These are phyloP conservation scores for Eupithecia dodoneata DNA, from an alignment of 2,888 invertebrate species.

Conservation along the genomic window DNA sequence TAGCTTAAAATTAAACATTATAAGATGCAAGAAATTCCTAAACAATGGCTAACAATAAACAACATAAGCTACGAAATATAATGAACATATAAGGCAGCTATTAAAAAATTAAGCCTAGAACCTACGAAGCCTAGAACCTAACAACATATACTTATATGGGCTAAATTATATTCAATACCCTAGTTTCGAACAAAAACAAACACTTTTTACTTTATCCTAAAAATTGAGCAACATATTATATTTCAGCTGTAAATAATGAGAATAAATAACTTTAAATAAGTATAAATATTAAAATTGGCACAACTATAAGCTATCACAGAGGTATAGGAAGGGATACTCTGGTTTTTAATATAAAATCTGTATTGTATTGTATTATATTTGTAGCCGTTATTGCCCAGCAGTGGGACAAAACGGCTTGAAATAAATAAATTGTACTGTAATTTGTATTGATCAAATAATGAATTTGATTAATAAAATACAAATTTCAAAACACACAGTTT, in stretches of 20 bases:
- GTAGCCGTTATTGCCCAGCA: too few relatives aligned
- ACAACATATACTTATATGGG: not conserved
- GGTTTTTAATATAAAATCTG: not conserved
- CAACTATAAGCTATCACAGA: constrained; percentile 2
- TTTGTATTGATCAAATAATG: too few relatives aligned
- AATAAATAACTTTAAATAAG: not conserved
- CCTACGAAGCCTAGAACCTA: not conserved
- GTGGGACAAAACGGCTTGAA: too few relatives aligned
- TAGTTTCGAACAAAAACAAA: not conserved
- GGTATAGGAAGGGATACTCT: not conserved
- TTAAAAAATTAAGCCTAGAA: not conserved
- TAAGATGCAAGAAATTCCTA: not conserved
- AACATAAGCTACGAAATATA: not conserved
- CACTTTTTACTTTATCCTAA: not conserved
- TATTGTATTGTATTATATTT: too few relatives aligned
- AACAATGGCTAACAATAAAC: not conserved
- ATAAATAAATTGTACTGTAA: too few relatives aligned
- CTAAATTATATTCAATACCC: not conserved
- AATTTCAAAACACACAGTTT: not conserved
- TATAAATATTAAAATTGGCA: not conserved
- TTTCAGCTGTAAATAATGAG: not conserved
- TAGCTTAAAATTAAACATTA: not conserved
- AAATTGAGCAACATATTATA: not conserved
- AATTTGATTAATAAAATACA: not conserved
- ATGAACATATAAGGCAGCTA: not conserved